Base-by-base conservation (phyloP, 2,888 invertebrate species). In the Leptopterna dolabrata region DNA sequence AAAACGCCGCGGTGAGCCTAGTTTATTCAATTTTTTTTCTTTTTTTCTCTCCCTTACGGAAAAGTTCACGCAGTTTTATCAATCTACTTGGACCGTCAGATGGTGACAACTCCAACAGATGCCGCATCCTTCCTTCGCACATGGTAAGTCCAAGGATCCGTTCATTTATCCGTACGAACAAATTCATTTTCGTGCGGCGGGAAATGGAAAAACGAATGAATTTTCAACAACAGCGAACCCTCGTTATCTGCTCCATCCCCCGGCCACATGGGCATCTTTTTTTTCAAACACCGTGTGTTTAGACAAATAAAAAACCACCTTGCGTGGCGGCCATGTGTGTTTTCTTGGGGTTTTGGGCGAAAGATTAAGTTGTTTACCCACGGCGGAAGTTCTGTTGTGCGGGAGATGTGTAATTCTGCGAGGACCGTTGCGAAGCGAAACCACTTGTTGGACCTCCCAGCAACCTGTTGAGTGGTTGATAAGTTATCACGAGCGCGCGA, bases 81-180 rank as follows among this genome's bases (percentile, higher is more conserved):
- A 19, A 55, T 55, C 55, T 55, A 16, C 55, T 55, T 55, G 16
- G 6, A 70, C 30, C 30, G 36, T 73, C 73, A 30, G 36, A 73
- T 73, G 73, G 30, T 29, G 36, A 36, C 29, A 73, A 73, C 73
- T 36, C 14, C 73, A 36, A 36, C 73, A 73, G 73, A 73, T 73
- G 73, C 73, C 73, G 73, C 73, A 73, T 73, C 73, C 73, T 73
- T 73, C 73, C 73, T 73, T 36, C 29, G 73, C 73, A 73, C 73
- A 73, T 73, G 73, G 73, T 73, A 73, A 30, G 73, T 30, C 73
- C 55, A n/a, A 24, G 19, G 7, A 55, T 19, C 24, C 19, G 19
- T 3, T 55, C 9, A n/a, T 19, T 36, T 2, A 36, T 36, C 7
- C 7, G 7, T 55, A n/a, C n/a, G 2, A 19, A 47, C 47, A n/a